Percentiles rank a stretch among this genome's conserved stretches.
These are phyloP conservation scores for Rousettus leschenaultii DNA, from an alignment of 2,113 vertebrate species.

Conservation along the genomic window DNA sequence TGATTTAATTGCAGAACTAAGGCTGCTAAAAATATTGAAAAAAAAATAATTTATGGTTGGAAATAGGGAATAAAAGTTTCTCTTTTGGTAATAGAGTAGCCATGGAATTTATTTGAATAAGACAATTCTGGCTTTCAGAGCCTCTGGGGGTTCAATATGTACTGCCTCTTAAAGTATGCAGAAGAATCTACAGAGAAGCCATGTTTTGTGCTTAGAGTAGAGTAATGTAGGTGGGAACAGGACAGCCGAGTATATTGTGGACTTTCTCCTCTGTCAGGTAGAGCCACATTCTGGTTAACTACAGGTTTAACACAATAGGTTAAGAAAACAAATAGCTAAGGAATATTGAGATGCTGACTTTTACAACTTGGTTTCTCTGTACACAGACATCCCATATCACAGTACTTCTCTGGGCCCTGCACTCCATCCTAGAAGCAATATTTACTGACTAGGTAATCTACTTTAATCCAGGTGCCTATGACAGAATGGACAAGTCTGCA, in stretches of 20 bases:
- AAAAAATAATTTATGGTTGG: not conserved
- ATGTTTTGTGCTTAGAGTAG: not conserved
- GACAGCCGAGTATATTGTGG: not conserved
- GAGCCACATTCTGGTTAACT: not conserved
- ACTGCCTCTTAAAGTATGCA: not conserved
- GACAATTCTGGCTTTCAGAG: not conserved
- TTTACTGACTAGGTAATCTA: not conserved
- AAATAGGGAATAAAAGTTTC: not conserved
- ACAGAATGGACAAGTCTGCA: not conserved
- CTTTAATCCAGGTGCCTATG: not conserved
- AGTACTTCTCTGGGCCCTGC: not conserved
- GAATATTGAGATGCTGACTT: not conserved
- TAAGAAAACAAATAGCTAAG: not conserved
- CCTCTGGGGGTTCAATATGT: not conserved
- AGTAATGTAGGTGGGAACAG: not conserved
- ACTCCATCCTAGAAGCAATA: not conserved
- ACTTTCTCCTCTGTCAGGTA: not conserved
- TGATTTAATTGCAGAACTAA: not conserved
- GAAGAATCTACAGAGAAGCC: not conserved
- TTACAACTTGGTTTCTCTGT: not conserved
- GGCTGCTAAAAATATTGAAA: not conserved
- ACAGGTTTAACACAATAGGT: not conserved
- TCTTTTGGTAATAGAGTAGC: not conserved
- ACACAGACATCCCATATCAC: not conserved
- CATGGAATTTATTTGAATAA: not conserved